phyloP scores from a whole-genome alignment of 2,888 invertebrate species.

The Neoitamus cyanurus region DNA sequence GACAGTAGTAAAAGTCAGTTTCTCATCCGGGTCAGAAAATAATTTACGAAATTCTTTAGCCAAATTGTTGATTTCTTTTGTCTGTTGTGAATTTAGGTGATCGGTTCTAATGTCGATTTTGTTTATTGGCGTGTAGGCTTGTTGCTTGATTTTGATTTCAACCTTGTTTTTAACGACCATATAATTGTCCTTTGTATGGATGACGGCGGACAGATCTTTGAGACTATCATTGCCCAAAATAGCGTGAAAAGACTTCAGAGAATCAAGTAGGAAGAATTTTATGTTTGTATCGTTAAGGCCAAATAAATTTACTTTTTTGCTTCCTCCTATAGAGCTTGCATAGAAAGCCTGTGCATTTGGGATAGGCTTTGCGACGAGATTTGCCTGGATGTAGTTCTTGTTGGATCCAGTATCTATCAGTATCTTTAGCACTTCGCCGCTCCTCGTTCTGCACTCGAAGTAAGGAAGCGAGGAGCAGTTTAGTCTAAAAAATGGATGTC shows the following conservation, averaged over 20 bases:
- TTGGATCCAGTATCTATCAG: too few species aligned
- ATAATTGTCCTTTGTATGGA: background rate
- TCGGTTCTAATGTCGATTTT: background rate
- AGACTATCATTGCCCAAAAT: too few species aligned
- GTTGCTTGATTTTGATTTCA: background rate
- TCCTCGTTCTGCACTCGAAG: too few species aligned
- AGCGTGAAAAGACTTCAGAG: background rate
- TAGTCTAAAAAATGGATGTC: conserved; percentile 50
- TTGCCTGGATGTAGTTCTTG: conserved; percentile 30
- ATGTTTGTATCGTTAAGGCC: background rate
- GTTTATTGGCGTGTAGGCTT: background rate
- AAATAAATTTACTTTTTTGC: conserved; percentile 41
- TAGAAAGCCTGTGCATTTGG: too few species aligned
- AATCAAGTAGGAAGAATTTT: background rate
- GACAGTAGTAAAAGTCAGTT: background rate
- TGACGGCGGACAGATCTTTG: background rate
- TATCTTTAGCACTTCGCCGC: too few species aligned
- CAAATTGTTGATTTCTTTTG: background rate
- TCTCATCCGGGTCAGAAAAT: conserved; percentile 11
- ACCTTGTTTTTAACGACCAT: background rate
- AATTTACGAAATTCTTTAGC: background rate
- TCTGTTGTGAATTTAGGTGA: background rate
- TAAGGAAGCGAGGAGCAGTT: conserved; percentile 49
- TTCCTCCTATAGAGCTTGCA: too few species aligned
- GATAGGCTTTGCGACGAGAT: conserved; percentile 7